Base-by-base conservation (phyloP, 2,113 vertebrate species). In the Neofelis nebulosa region DNA sequence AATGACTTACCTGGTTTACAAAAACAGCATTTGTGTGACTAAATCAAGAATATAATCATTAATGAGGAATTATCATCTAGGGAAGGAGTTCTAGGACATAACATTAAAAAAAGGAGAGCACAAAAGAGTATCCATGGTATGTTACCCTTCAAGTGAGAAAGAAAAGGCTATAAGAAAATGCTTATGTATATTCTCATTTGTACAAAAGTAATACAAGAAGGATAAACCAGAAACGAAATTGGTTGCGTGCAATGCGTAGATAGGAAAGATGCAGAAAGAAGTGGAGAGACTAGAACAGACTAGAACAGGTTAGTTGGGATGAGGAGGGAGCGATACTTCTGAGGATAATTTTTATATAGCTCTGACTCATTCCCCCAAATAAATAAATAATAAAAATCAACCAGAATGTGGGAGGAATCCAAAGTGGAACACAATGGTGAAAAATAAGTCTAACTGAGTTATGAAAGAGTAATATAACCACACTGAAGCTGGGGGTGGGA, bases 41-140 rank as follows among this genome's bases (percentile, higher is more conserved):
- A 78, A 95, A 78, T 91, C 14, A 55, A 94, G 91, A 96, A 84
- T 55, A 38, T 63, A 29, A 89, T 89, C 65, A 89, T 65, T 88
- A 82, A 15, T 93, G 50, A 93, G 36, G 57, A 84, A 80, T 74
- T 52, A 84, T 13, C 33, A 74, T 66, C 33, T 90, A 82, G 33
- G 45, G 7, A 52, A 3, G 90, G 23, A 93, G 29, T 91, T 73
- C 55, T 89, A 74, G 55, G 74, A 57, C 38, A 81, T 29, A 73
- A 18, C 3, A 5, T 48, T 83, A 66, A 33, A 48, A 84, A 81
- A 57, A 57, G 12, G 15, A 36, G 48, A 81, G 29, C 61, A 1
- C 38, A 45, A 36, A 69, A 74, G 61, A 69, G 8, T 78, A 48
- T 31, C 23, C 65, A 7, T 76, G 33, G 33, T 69, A 27, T 71